These are phyloP conservation scores for Aphaenogaster floridana DNA, from an alignment of 1,140 invertebrate genomes.

Conservation along the genomic window DNA sequence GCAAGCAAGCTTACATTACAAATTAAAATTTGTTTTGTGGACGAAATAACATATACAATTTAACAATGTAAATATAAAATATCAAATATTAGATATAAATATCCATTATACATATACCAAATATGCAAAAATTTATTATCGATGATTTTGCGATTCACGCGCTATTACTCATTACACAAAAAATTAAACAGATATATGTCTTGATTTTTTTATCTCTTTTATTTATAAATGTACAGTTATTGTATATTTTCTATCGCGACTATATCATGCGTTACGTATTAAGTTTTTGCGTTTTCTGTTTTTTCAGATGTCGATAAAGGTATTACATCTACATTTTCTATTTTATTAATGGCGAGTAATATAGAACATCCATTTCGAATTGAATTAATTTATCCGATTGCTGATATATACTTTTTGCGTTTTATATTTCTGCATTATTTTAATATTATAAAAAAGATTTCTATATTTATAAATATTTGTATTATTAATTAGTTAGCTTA, in stretches of 20 bases:
- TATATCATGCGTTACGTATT: neutral
- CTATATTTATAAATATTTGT: neutral
- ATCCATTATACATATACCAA: neutral
- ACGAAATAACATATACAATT: too few species aligned
- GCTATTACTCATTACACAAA: neutral
- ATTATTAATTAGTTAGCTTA: neutral
- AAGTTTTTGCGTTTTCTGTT: conserved; percentile 1
- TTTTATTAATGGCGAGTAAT: neutral
- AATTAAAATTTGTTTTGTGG: too few species aligned
- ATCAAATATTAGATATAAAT: neutral
- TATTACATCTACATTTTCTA: neutral
- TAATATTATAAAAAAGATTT: neutral
- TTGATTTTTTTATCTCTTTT: neutral
- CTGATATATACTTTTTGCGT: neutral
- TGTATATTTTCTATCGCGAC: neutral
- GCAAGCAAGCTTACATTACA: too few species aligned
- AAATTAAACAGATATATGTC: neutral
- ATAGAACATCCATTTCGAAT: neutral
- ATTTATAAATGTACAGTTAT: neutral
- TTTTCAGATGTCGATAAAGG: conserved; percentile 28
- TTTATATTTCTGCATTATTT: neutral
- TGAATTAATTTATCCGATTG: neutral
- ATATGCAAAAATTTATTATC: neutral
- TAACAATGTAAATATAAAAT: neutral
- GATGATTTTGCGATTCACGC: neutral